Evolutionary conservation across 2,113 vertebrate species (phyloP).

Genomic region (Caranx ignobilis): DNA sequence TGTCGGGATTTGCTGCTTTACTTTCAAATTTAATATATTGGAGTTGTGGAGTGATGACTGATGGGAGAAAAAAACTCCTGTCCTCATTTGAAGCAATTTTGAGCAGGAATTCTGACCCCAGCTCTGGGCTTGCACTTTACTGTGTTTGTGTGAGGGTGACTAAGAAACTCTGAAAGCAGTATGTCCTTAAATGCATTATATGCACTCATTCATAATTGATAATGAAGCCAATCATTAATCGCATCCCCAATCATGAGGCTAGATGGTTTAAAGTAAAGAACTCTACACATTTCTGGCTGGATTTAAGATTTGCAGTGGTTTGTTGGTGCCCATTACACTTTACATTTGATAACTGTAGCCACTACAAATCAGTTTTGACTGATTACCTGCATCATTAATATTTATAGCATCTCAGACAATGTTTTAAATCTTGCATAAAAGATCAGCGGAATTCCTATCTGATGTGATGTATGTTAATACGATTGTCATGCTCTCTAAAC

Average conservation of each 20-base stretch:
- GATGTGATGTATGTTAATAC: slow-evolving; percentile 41
- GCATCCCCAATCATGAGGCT: slow-evolving; percentile 4
- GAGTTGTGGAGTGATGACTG: background rate
- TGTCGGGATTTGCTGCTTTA: background rate
- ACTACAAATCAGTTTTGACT: slow-evolving; percentile 48
- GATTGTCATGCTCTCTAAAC: slow-evolving; percentile 49
- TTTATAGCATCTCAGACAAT: slow-evolving; percentile 18
- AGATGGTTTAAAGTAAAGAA: background rate
- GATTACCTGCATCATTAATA: slow-evolving; percentile 55
- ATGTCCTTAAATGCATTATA: no score
- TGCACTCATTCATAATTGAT: background rate
- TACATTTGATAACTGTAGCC: slow-evolving; percentile 45
- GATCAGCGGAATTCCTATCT: slow-evolving; percentile 45
- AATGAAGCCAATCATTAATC: slow-evolving; percentile 25
- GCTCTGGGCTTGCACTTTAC: background rate
- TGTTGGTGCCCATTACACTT: slow-evolving; percentile 33
- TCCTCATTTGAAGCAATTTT: no score
- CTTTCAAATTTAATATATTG: background rate
- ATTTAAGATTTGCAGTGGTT: background rate
- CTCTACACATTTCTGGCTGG: slow-evolving; percentile 6
- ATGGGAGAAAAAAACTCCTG: background rate
- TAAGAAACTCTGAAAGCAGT: background rate
- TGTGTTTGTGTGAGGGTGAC: background rate
- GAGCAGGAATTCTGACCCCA: background rate
- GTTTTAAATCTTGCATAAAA: slow-evolving; percentile 46